A percentile compares a stretch with the other conserved stretches of the same genome.
These are phyloP conservation scores for Odontocerum albicorne DNA, from an alignment of 2,888 invertebrate species.

Conservation along the genomic window DNA sequence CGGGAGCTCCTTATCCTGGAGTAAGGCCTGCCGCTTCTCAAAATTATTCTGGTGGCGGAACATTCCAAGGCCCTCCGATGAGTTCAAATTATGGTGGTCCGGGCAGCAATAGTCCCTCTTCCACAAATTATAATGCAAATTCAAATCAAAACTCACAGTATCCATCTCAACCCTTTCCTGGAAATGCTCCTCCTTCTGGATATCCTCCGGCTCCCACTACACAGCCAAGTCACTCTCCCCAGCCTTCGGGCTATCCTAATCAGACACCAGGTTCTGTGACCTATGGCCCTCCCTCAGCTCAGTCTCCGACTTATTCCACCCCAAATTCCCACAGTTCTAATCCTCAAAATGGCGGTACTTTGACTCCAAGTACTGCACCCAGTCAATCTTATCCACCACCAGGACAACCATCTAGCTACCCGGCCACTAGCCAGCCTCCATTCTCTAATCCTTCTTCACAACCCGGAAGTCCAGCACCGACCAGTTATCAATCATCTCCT, in stretches of 20 bases:
- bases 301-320: conserved; percentile 66
- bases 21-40: conserved; percentile 43
- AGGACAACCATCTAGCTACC: conserved; percentile 66
- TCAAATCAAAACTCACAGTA: conserved; percentile 54
- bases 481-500: conserved; percentile 30
- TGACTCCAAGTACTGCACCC: conserved; percentile 50
- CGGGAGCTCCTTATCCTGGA: conserved; percentile 52
- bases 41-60: conserved; percentile 53
- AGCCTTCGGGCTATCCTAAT: conserved; percentile 59
- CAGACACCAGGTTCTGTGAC: conserved; percentile 60
- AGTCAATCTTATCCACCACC: conserved; percentile 63
- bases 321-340: conserved; percentile 53
- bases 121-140: conserved; percentile 54
- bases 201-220: conserved; percentile 56
- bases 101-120: conserved; percentile 40
- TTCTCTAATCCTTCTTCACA: conserved; percentile 59
- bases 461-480: conserved; percentile 52
- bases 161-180: conserved; percentile 56
- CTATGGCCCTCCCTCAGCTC: conserved; percentile 66
- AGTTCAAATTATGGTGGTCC: conserved; percentile 48
- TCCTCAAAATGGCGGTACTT: conserved; percentile 52
- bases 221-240: conserved; percentile 58
- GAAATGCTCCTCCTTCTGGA: conserved; percentile 55
- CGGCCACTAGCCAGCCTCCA: conserved; percentile 61
- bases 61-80: conserved; percentile 53